These are phyloP conservation scores for Drosophila obscura DNA, from an alignment of 1,140 invertebrate genomes.

Conservation along the genomic window DNA sequence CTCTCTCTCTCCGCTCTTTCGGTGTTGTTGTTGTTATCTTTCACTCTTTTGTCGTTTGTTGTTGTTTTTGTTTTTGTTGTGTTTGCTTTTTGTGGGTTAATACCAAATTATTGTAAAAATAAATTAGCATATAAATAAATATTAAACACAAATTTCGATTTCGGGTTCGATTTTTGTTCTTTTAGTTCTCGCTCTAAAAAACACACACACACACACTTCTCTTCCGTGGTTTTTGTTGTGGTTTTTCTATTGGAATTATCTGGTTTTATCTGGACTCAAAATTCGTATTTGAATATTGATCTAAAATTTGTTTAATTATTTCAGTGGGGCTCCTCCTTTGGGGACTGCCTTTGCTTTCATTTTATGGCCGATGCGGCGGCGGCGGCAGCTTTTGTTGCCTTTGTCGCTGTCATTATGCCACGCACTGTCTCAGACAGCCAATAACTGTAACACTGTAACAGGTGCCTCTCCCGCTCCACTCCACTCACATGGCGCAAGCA, in stretches of 20 bases:
- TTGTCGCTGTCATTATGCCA: constrained; percentile 46
- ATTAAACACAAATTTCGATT: constrained; percentile 36
- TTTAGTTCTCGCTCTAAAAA: constrained; percentile 2
- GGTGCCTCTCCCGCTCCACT: neutral
- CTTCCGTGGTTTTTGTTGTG: constrained; percentile 19
- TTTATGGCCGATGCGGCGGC: constrained; percentile 26
- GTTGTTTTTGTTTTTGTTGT: constrained; percentile 46
- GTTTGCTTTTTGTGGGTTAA: constrained; percentile 64
- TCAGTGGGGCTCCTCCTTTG: constrained; percentile 48
- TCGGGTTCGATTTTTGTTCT: constrained; percentile 31
- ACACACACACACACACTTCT: neutral
- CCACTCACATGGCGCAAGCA: no score
- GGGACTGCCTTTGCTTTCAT: constrained; percentile 65
- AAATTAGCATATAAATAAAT: constrained; percentile 74
- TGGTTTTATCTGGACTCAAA: constrained; percentile 16
- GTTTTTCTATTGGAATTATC: constrained; percentile 22
- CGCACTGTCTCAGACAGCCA: constrained; percentile 4
- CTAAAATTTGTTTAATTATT: constrained; percentile 66
- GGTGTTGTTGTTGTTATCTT: constrained; percentile 39
- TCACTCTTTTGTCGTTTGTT: constrained; percentile 17
- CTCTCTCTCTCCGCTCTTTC: neutral
- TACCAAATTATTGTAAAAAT: constrained; percentile 74
- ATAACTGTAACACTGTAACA: constrained; percentile 2
- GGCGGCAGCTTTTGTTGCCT: constrained; percentile 14
- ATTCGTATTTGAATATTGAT: constrained; percentile 26